Evolutionary conservation across 1,140 invertebrate species (phyloP), one percentile per base, ranked within the genome.

Genomic region (Radopholus similis): DNA sequence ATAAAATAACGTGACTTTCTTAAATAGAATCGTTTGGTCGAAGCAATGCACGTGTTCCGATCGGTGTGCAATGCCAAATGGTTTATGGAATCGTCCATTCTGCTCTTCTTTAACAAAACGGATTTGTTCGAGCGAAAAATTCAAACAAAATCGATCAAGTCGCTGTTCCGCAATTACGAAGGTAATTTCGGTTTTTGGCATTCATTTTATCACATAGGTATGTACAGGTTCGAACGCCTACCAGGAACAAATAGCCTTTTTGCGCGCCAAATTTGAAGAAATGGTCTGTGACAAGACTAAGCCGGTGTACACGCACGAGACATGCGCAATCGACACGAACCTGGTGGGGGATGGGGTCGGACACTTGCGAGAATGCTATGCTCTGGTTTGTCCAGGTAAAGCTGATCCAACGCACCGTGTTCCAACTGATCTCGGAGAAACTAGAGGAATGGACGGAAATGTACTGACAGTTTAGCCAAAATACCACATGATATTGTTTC

Each of bases 1-100:
- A 6, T 21, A 47, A 47, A n/a, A n/a, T n/a, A n/a, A n/a, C n/a
- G n/a, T n/a, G n/a, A n/a, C 34, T 53, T n/a, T n/a, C 34, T 11
- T 28, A 53, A 88, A 35, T 83, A 95, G 94, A 98, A 98, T 87
- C 93, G 95, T 86, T 97, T 98, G 95, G 95, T 97, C 85, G 95
- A 98, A 87, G 95, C 92, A 78, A 97, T 97, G 88, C 94, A 95
- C 83, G 88, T 98, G 85, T 98, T 98, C 87, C 93, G 95, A 88
- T 97, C 95, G 82, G 98, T 98, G 86, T 97, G 98, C 86, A 97
- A 93, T 84, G 97, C 98, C 88, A 95, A 95, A 71, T 97, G 94
- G 95, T 98, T 98, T 88, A 93, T 96, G 86, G 94, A 97, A 86
- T 96, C 93, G 73, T 97, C 95, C 71, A 94, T 98, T 80, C 97